A percentile compares a stretch with the other conserved stretches of the same genome.
phyloP scores from a whole-genome alignment of 2,113 vertebrate genomes.

The Capreolus pygargus region DNA sequence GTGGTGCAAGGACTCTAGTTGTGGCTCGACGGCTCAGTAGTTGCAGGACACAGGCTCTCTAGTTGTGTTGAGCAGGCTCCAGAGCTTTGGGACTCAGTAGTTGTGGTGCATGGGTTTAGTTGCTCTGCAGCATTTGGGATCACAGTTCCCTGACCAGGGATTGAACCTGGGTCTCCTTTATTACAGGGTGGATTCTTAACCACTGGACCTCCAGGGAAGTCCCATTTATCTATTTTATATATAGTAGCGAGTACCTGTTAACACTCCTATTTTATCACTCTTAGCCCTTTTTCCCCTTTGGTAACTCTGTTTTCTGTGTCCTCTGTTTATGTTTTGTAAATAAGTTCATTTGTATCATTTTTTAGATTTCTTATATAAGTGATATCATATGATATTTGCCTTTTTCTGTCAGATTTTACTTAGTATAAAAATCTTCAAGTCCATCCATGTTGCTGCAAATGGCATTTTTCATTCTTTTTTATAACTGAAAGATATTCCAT shows the following conservation, averaged over 20 bases:
- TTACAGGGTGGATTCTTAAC: not conserved
- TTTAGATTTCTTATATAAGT: not conserved
- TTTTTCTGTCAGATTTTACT: not conserved
- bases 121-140: not conserved
- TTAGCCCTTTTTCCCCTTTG: not conserved
- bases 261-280: not conserved
- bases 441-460: not conserved
- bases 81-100: not conserved
- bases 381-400: not conserved
- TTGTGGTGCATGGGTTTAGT: not conserved
- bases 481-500: not conserved
- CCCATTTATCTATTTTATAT: not conserved
- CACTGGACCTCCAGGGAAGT: not conserved
- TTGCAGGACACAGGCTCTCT: not conserved
- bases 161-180: not conserved
- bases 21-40: not conserved
- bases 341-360: not conserved
- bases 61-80: not conserved
- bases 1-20: not conserved
- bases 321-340: not conserved
- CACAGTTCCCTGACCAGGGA: not conserved
- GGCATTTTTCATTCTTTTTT: not conserved
- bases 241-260: not conserved
- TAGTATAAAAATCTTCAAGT: not conserved
- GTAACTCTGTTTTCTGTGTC: not conserved